Evolutionary conservation across 2,888 invertebrate species (phyloP), one percentile per base, ranked within the genome.

Genomic region (Anoplius nigerrimus): DNA sequence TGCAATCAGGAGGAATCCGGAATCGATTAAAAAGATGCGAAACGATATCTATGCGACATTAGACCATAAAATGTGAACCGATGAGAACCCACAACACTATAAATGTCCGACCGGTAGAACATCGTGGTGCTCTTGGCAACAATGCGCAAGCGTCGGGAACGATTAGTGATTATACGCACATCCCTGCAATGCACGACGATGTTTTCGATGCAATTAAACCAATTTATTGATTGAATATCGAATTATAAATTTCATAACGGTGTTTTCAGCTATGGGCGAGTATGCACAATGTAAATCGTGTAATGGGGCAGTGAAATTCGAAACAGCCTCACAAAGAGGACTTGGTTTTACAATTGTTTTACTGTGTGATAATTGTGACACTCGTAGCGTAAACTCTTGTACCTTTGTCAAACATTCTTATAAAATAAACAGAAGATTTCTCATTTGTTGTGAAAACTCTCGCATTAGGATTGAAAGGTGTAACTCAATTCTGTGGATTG

Each of bases 321-420:
- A 72, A 76, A 75, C 74, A 13, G 70, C 67, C 43, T 65, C 66
- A 61, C 62, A 68, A 63, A 78, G 79, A 51, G 74, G 78, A 74
- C 79, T 82, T 62, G 78, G 75, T 59, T 82, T 80, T 68, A 79
- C 78, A 75, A 77, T 82, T 64, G 64, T 75, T 70, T 13, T 79
- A 13, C 18, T 72, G 46, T 79, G 78, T 76, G 74, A 78, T 71
- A 75, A 76, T 22, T 79, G 77, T 69, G 52, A 11, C 20, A 24
- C 21, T 69, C 72, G 68, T 69, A 55, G 1, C 24, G 54, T 78
- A 72, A 72, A 72, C 58, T 79, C 80, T 51, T 24, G 77, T 65
- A 43, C 62, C 18, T 72, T 76, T 72, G 45, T 76, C 61, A 46
- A 34, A 20, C 76, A 75, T 51, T 73, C 75, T 21, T 80, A 82